Evolutionary conservation across 35 echinoderm and acorn worm genomes (phyloP).

Genomic region (Holothuria glaberrima): DNA sequence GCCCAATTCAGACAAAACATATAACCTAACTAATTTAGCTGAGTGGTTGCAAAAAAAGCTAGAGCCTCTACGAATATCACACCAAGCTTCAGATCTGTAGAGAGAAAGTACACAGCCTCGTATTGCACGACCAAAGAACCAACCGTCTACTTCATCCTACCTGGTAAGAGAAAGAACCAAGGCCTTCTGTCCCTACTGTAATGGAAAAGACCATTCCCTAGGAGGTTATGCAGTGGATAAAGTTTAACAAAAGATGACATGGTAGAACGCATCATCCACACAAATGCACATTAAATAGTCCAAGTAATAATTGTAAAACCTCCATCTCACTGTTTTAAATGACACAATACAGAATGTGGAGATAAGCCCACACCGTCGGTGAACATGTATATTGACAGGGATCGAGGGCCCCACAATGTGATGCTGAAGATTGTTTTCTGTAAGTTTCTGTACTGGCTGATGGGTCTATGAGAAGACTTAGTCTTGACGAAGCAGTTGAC

Average conservation of each 20-base stretch:
- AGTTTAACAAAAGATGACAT: too few relatives aligned
- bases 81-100: constrained; percentile 43
- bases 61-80: constrained; percentile 4
- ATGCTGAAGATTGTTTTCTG: too few relatives aligned
- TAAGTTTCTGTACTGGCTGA: constrained; percentile 17
- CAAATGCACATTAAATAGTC: too few relatives aligned
- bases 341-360: too few relatives aligned
- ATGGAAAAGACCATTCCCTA: constrained; percentile 23
- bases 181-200: constrained; percentile 53
- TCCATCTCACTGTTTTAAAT: too few relatives aligned
- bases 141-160: not conserved
- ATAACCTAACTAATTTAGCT: not conserved
- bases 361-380: too few relatives aligned
- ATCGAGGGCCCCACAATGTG: too few relatives aligned
- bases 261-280: too few relatives aligned
- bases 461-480: constrained; percentile 59
- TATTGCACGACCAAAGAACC: not conserved
- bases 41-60: constrained; percentile 35
- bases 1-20: constrained; percentile 31
- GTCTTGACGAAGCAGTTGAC: constrained; percentile 11
- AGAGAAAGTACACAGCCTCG: not conserved
- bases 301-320: too few relatives aligned
- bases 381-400: too few relatives aligned
- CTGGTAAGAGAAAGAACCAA: constrained; percentile 15
- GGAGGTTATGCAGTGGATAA: constrained; percentile 28